Base-by-base conservation (phyloP, 1,140 invertebrate genomes). In the Procambarus virginalis region DNA sequence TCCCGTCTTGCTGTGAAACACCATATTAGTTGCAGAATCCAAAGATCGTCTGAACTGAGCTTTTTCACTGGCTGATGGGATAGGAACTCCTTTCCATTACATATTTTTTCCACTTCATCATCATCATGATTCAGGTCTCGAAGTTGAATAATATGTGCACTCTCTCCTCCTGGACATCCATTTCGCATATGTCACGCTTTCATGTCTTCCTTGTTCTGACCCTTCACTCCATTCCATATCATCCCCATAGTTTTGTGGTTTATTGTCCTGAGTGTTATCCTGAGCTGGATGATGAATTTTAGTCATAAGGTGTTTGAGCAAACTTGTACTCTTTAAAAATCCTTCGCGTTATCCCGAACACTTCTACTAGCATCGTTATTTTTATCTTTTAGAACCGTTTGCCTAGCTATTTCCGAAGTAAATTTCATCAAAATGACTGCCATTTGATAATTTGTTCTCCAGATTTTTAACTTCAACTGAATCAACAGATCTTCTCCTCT, bases 21-120 rank as follows among this genome's bases (percentile, higher is more conserved):
- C 96, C 96, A 97, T 96, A 0, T 96, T 97, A 2, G 97, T 96
- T 3, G 97, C 97, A 75, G 96, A 97, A 89, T 97, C 96, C 87
- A 98, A 94, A 46, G 96, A 95, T 92, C 96, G 95, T n/a, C 96
- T 94, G 92, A 97, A 97, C 84, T 95, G 95, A 76, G 96, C 96
- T 45, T 91, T 91, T 64, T 91, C 91, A 49, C 91, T 89, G 6
- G 89, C 80, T 9, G 91, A 91, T 20, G 91, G 91, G 68, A 92
- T 92, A 46, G 86, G 76, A 14, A 92, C 80, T 2, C 90, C 49
- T 87, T 91, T 34, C 60, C 79, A 46, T 84, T 86, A 73, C 90
- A 91, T 22, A 87, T 70, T 48, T 91, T 86, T 55, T 91, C 85
- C 0, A 91, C 90, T 78, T 91, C 90, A 58, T 82, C 55, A 70